phyloP scores from a whole-genome alignment of 2,113 vertebrate genomes.

The Colaptes auratus region DNA sequence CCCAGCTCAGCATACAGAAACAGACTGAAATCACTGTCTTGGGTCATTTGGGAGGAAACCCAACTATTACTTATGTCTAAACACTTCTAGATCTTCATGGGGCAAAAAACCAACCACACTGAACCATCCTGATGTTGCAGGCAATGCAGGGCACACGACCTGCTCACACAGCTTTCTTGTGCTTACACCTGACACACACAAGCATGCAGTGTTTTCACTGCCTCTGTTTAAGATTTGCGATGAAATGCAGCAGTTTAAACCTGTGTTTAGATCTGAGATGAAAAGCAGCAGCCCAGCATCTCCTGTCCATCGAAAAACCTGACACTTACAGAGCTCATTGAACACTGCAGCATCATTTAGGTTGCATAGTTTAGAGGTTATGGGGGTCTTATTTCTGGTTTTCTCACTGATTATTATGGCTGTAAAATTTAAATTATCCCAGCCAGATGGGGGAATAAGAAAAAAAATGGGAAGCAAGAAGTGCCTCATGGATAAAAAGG shows the following conservation, averaged over 20 bases:
- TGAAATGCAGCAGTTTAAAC: neutral
- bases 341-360: conserved; percentile 21
- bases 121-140: neutral
- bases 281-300: neutral
- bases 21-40: neutral
- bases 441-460: conserved; percentile 11
- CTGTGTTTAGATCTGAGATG: neutral
- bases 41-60: neutral
- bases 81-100: neutral
- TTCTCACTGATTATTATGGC: neutral
- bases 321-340: conserved; percentile 13
- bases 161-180: neutral
- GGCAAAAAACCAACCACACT: neutral
- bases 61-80: neutral
- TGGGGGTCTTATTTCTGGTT: neutral
- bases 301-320: neutral
- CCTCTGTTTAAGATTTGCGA: neutral
- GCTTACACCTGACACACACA: neutral
- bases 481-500: neutral
- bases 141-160: neutral
- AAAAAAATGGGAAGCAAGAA: conserved; percentile 4
- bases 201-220: neutral
- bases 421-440: conserved; percentile 53
- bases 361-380: conserved; percentile 12
- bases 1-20: neutral